Evolutionary conservation across 2,797 vertebrate genomes (phyloP), one percentile per base, ranked within the genome.

Genomic region (Hyperoplus immaculatus): DNA sequence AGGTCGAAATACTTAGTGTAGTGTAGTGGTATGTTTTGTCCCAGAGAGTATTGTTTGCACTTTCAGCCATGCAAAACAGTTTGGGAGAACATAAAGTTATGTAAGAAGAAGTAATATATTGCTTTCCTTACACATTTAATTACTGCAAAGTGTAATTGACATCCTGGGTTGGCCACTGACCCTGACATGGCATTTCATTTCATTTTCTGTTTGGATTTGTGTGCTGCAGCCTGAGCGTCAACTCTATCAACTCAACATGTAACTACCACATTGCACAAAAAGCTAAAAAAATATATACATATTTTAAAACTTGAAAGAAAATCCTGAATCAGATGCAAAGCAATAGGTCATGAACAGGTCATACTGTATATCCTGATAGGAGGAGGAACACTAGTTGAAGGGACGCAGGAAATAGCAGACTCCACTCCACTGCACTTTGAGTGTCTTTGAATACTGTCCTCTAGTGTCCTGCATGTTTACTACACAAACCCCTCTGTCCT

Each of bases 381-480:
- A 59, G 12, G 29, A 54, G 50, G 3, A 41, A 14, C 4, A 41
- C 4, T 67, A 38, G 38, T 7, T 12, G 4, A 47, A 75, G 66
- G 9, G 41, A 43, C 16, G 41, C 38, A 15, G 41, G 7, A 21
- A n/a, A 15, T 3, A 13, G 4, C 36, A 60, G 59, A 55, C 36
- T 66, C 29, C 0, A 16, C 41, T 80, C 41, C 42, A 15, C 15
- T 73, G 51, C 49, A 59, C 68, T 75, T 66, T 29, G 29, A 29
- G 29, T 29, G 55, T 55, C 80, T 76, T 58, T 74, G 14, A 21
- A 78, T 61, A 54, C 79, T 91, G 92, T n/a, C 89, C 91, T 87
- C 91, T 90, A 83, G 91, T 91, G 93, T 84, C 71, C 70, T 76
- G 61, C 39, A 2, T 55, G 66, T 5, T 43, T 29, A 92, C 75